Evolutionary conservation across 2,888 invertebrate genomes (phyloP), one percentile per base, ranked within the genome.

Genomic region (Sepioteuthis lessoniana): DNA sequence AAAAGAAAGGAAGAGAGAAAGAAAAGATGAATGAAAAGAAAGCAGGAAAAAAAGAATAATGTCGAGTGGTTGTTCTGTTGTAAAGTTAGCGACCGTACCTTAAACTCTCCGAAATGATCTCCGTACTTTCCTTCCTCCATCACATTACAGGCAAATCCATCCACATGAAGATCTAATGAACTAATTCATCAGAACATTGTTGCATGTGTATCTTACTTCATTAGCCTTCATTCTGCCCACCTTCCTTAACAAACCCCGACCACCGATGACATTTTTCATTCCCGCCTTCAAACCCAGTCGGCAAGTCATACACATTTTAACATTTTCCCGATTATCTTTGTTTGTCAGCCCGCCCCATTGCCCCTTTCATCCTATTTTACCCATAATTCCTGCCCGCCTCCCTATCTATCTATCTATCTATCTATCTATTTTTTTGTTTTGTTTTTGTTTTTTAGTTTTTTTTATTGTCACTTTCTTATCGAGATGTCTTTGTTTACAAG

Each of bases 131-230:
- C 7, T 42, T 42, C 7, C 7, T 1, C n/a, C n/a, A 10, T 13
- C 16, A 13, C 1, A n/a, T 19, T 8, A 13, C 76, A 76, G n/a
- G 76, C 19, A 76, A 76, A 35, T 35, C 3, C 76, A 76, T 13
- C 35, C 76, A 76, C n/a, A 76, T 35, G 76, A 76, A 10, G 76
- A 35, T 76, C 76, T 76, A 76, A 76, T 76, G 76, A 76, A 76
- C 76, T 76, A 76, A 76, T 76, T 76, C 76, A 76, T 76, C 76
- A 76, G n/a, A n/a, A n/a, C n/a, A 76, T 76, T 76, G 76, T 76
- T 76, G 76, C 76, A 76, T 35, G 76, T 76, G 76, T n/a, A 76
- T 76, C n/a, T 76, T n/a, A 35, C 76, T n/a, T 76, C 76, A 76
- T 76, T 76, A 76, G 76, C 76, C 76, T 35, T 76, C 76, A 76